These are phyloP conservation scores for Pogonophryne albipinna DNA, from an alignment of 2,797 vertebrate species.

Conservation along the genomic window DNA sequence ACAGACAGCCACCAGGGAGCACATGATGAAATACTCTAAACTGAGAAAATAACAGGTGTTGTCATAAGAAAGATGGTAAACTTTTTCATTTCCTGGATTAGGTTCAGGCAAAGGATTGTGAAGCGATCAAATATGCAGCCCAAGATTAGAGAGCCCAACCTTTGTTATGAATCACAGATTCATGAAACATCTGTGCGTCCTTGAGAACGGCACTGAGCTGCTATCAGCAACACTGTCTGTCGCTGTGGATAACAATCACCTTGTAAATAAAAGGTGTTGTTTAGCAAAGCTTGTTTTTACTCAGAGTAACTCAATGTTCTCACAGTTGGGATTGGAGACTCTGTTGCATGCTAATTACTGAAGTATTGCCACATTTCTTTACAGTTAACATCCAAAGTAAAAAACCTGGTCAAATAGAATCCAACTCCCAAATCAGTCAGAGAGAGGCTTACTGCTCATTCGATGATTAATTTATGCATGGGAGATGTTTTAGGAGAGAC, in stretches of 20 bases:
- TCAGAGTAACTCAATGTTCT: slow-evolving; percentile 20
- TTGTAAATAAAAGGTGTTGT: slow-evolving; percentile 20
- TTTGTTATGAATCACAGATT: slow-evolving; percentile 17
- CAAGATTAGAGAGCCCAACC: slow-evolving; percentile 14
- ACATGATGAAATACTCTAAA: slow-evolving; percentile 2
- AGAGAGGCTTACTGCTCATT: slow-evolving; percentile 42
- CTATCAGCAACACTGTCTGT: slow-evolving; percentile 19
- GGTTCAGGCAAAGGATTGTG: slow-evolving; percentile 23
- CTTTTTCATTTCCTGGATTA: slow-evolving; percentile 52
- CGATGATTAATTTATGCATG: slow-evolving; percentile 69
- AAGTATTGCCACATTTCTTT: slow-evolving; percentile 25
- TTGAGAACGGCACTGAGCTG: slow-evolving; percentile 37
- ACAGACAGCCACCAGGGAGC: slow-evolving; percentile 5
- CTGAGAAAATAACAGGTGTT: slow-evolving; percentile 26
- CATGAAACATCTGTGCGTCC: slow-evolving; percentile 32
- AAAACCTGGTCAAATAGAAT: slow-evolving; percentile 60
- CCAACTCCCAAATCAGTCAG: slow-evolving; percentile 58
- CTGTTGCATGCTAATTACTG: slow-evolving; percentile 36
- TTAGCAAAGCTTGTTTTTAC: slow-evolving; percentile 29
- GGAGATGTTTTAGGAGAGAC: slow-evolving; percentile 63
- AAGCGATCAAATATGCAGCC: slow-evolving; percentile 34
- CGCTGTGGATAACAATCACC: slow-evolving; percentile 39
- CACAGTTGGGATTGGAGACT: slow-evolving; percentile 18
- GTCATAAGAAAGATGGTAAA: slow-evolving; percentile 19
- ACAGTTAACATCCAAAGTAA: slow-evolving; percentile 53